These are phyloP conservation scores for Alcis repandata DNA, from an alignment of 2,888 invertebrate genomes.

Conservation along the genomic window DNA sequence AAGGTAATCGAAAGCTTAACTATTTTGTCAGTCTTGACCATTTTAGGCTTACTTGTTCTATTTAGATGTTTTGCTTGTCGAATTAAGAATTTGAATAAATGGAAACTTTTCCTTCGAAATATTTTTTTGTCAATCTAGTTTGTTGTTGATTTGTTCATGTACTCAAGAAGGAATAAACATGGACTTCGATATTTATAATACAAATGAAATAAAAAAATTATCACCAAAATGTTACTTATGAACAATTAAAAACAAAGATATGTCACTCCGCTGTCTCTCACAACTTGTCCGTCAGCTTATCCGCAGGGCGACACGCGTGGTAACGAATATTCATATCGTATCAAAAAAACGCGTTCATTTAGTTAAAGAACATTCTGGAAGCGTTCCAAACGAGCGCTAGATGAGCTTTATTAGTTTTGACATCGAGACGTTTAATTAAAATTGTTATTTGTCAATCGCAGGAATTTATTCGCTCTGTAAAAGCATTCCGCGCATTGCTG, in stretches of 20 bases:
- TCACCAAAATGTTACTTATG: not conserved
- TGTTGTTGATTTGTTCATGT: too few species aligned
- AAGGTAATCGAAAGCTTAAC: too few species aligned
- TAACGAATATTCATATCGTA: conserved; percentile 78
- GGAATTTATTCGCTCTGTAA: conserved; percentile 39
- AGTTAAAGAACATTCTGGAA: conserved; percentile 70
- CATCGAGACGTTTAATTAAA: conserved; percentile 69
- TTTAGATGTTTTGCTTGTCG: too few species aligned
- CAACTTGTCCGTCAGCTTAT: conserved; percentile 54
- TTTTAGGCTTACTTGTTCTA: too few species aligned
- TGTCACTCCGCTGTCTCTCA: conserved; percentile 45
- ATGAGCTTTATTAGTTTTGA: conserved; percentile 67
- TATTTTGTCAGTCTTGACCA: too few species aligned
- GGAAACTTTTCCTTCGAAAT: too few species aligned
- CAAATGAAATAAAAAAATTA: too few species aligned
- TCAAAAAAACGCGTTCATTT: conserved; percentile 66
- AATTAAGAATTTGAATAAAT: too few species aligned
- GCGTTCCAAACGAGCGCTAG: conserved; percentile 65
- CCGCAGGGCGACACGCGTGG: conserved; percentile 72
- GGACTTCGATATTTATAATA: too few species aligned
- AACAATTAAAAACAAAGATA: not conserved
- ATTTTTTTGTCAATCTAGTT: too few species aligned
- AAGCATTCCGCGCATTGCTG: conserved; percentile 37
- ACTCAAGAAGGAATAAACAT: too few species aligned
- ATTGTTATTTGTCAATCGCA: conserved; percentile 60